A percentile compares a stretch with the other conserved stretches of the same genome.
phyloP scores from a whole-genome alignment of 2,888 invertebrate genomes.

The Gisinianus flammeolus region DNA sequence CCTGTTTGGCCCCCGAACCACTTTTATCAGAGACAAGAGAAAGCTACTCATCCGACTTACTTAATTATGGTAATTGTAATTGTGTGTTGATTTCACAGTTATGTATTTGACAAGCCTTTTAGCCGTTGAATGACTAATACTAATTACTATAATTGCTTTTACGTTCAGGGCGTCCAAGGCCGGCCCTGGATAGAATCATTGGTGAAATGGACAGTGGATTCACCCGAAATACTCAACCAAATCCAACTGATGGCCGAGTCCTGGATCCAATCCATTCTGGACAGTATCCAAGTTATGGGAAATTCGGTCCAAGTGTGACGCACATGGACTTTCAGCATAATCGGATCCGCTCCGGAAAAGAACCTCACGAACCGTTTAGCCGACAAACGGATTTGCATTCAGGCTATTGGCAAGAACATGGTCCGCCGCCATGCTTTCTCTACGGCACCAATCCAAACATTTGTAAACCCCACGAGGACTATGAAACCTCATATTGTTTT shows the following conservation, averaged over 20 bases:
- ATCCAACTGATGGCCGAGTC: conserved; percentile 36
- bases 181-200: neutral
- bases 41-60: conserved; percentile 6
- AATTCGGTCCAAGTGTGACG: conserved; percentile 30
- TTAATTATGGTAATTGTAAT: neutral
- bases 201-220: conserved; percentile 31
- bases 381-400: conserved; percentile 21
- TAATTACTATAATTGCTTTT: neutral
- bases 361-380: conserved; percentile 15
- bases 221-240: conserved; percentile 24
- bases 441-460: neutral
- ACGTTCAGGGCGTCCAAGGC: neutral
- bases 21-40: conserved; percentile 3
- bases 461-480: conserved; percentile 17
- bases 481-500: conserved; percentile 13
- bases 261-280: conserved; percentile 27
- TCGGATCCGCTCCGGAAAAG: conserved; percentile 6
- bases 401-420: conserved; percentile 15
- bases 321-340: conserved; percentile 20
- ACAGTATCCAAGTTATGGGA: conserved; percentile 10
- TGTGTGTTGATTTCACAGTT: no score
- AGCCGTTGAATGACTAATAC: no score
- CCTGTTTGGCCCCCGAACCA: neutral
- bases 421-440: neutral
- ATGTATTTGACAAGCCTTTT: no score